Percentiles rank a stretch among this genome's conserved stretches.
phyloP scores from a whole-genome alignment of 2,888 invertebrate genomes.

The Fabriciana adippe region DNA sequence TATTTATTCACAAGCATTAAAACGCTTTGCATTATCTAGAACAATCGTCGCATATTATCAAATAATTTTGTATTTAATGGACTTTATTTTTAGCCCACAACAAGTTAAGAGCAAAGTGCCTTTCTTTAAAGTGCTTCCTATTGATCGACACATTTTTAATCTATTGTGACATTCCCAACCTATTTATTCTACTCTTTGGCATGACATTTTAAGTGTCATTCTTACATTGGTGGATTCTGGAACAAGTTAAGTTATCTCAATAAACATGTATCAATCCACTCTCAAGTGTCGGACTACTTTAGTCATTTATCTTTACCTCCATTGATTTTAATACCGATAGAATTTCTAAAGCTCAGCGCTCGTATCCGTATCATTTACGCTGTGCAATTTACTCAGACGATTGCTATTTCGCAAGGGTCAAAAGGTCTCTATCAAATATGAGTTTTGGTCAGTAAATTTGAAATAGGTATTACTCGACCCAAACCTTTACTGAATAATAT shows the following conservation, averaged over 20 bases:
- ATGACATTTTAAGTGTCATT: conserved; percentile 8
- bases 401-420: conserved; percentile 40
- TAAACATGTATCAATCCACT: conserved; percentile 16
- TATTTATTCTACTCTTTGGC: conserved; percentile 6
- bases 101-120: neutral
- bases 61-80: conserved; percentile 18
- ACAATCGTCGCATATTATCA: conserved; percentile 14
- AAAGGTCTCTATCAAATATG: conserved; percentile 43
- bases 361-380: conserved; percentile 38
- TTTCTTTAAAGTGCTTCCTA: conserved; percentile 6
- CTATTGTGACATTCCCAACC: neutral
- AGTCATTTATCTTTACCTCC: conserved; percentile 18
- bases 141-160: conserved; percentile 3
- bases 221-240: neutral
- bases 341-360: conserved; percentile 32
- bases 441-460: conserved; percentile 43
- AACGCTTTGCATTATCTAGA: conserved; percentile 1
- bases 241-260: conserved; percentile 9
- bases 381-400: conserved; percentile 39
- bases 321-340: conserved; percentile 27
- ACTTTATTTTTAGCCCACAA: conserved; percentile 11
- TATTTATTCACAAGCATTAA: conserved; percentile 9
- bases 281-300: conserved; percentile 7
- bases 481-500: conserved; percentile 35
- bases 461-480: conserved; percentile 37